Evolutionary conservation across 2,797 vertebrate genomes (phyloP), one percentile per base, ranked within the genome.

Genomic region (Silurus aristotelis): DNA sequence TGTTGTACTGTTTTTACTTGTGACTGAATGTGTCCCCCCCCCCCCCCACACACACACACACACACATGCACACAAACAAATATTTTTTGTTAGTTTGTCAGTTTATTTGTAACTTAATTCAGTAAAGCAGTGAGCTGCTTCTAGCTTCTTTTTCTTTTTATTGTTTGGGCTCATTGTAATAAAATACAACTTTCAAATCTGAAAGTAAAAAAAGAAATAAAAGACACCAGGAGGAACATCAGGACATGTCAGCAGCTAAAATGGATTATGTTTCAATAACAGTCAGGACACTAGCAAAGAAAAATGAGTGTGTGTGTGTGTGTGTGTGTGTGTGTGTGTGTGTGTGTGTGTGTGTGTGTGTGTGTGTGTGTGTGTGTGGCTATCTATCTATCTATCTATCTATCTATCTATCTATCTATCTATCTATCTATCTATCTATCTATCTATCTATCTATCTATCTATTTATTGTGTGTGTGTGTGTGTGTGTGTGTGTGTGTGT

Each of bases 241-340:
- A 93, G 93, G 94, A 94, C 93, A 94, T 91, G 94, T 95, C 92
- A 83, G 92, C 91, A 92, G 92, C 92, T 94, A 92, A 94, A 95
- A 95, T 94, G 94, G 94, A 96, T 95, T 95, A 94, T 94, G 93
- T 94, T 94, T 94, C 94, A 94, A 95, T 96, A 95, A 95, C 92
- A 95, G 93, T 89, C 91, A 91, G 91, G 93, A 94, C 92, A 92
- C 91, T 93, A 89, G 89, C 89, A 88, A 72, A 85, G 89, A 88
- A 86, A 86, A 64, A 84, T 64, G 84, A 71, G 84, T 61, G 43
- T 46, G 3, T 71, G 3, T 20, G 22, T 64, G 84, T 72, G 80
- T 38, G 38, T 38, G 38, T 38, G 3, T 38, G 17, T 55, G 38
- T 38, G 48, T 73, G 88, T 76, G 82, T n/a, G 71, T 82, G 64